A percentile compares a stretch with the other conserved stretches of the same genome.
Evolutionary conservation across 2,113 vertebrate genomes (phyloP).

Genomic region (Taxidea taxus): DNA sequence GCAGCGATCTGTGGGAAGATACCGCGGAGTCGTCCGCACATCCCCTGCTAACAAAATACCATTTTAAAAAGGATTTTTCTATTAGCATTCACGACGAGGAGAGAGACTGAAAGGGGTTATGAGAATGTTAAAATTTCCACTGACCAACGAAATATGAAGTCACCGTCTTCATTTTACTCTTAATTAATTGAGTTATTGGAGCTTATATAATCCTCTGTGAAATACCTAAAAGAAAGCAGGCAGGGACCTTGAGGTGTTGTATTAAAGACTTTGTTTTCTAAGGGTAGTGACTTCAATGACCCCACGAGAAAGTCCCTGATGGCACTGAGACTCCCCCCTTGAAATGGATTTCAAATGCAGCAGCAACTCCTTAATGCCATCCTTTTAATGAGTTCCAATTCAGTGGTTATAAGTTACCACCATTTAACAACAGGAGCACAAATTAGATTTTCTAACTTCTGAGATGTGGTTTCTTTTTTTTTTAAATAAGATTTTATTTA

Average conservation of each 20-base stretch:
- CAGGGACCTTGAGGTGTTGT: not conserved
- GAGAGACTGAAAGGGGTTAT: constrained; percentile 60
- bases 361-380: constrained; percentile 41
- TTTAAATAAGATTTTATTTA: no score
- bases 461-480: constrained; percentile 32
- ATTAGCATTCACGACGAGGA: constrained; percentile 66
- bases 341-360: constrained; percentile 50
- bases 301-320: not conserved
- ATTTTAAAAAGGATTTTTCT: constrained; percentile 73
- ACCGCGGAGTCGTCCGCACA: constrained; percentile 43
- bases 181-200: constrained; percentile 75
- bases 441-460: constrained; percentile 63
- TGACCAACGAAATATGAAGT: constrained; percentile 70
- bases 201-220: constrained; percentile 68
- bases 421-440: constrained; percentile 60
- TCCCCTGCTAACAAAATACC: constrained; percentile 70
- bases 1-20: constrained; percentile 73
- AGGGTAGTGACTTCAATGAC: constrained; percentile 60
- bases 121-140: constrained; percentile 69
- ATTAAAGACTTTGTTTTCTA: constrained; percentile 59
- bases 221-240: constrained; percentile 55
- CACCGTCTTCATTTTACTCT: constrained; percentile 61
- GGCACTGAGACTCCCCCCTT: constrained; percentile 8
- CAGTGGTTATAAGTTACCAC: constrained; percentile 46
- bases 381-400: constrained; percentile 69